Evolutionary conservation across 1,140 invertebrate genomes (phyloP), one percentile per base, ranked within the genome.

Genomic region (Drosophila pseudoananassae): DNA sequence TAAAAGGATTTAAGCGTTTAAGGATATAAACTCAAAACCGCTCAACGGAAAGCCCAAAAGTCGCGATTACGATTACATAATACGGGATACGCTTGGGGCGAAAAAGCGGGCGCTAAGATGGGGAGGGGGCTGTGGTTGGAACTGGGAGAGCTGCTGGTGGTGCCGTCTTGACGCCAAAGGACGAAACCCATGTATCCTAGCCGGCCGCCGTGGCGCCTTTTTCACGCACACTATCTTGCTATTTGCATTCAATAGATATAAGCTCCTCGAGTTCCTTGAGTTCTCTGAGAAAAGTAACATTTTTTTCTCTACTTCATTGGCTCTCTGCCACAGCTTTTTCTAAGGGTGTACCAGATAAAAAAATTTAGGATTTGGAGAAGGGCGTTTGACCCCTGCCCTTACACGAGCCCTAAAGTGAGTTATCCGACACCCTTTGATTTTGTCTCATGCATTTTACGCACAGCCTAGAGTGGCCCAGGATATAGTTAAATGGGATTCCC

Each of bases 161-260:
- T 74, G 79, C 52, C 79, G 27, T 53, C 38, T 20, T 60, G 76
- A 60, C 73, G 72, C 50, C 55, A 58, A 31, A 33, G 8, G 10
- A 10, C 63, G 43, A 33, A 63, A 17, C 14, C 15, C 25, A 45
- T 33, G 58, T 70, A 49, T 56, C 64, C 29, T 58, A 70, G 78
- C 82, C 82, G 82, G 82, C 52, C 70, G 83, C 54, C 66, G 76
- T 87, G 82, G 82, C 81, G 81, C 82, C 81, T 74, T 80, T 79
- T 81, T 73, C 66, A 43, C 60, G 33, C 53, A 58, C 12, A 15
- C 43, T 3, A 20, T 20, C 43, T 29, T 43, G 27, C 45, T 63
- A 73, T 73, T 73, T 73, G 70, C 69, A 74, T 74, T 70, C 64
- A 70, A 69, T 69, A 70, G 50, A 56, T 63, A 58, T 46, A 63